Evolutionary conservation across 2,113 vertebrate species (phyloP).

Genomic region (Poeciliopsis retropinna): DNA sequence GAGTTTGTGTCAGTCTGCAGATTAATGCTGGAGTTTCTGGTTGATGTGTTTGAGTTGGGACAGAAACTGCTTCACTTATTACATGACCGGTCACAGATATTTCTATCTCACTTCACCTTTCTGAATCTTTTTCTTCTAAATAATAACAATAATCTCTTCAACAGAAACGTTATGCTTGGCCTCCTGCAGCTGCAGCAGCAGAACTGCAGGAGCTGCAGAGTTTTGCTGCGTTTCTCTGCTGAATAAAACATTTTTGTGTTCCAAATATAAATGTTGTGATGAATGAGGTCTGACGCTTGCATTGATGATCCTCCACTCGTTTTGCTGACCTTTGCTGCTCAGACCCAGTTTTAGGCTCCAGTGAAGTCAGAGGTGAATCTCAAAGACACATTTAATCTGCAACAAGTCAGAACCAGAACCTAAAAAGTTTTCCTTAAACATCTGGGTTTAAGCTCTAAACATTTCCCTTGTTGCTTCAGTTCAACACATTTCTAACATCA

Average conservation of each 20-base stretch:
- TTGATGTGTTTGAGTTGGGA: constrained; percentile 38
- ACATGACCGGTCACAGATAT: neutral
- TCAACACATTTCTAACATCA: neutral
- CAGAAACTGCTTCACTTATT: neutral
- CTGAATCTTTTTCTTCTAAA: neutral
- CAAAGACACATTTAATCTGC: constrained; percentile 25
- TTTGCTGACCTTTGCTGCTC: neutral
- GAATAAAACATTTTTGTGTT: neutral
- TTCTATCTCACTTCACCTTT: neutral
- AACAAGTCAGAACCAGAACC: constrained; percentile 14
- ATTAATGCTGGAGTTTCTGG: constrained; percentile 23
- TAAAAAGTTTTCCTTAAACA: neutral
- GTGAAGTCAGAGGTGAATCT: neutral
- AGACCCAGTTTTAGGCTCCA: neutral
- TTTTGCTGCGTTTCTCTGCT: neutral
- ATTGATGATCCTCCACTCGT: neutral
- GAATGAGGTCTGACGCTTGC: neutral
- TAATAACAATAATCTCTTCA: neutral
- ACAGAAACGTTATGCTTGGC: neutral
- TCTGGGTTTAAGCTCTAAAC: neutral
- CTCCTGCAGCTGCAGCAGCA: neutral
- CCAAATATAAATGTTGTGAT: neutral
- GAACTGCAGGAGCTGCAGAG: neutral
- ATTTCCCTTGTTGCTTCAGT: neutral
- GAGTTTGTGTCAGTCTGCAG: constrained; percentile 22